Base-by-base conservation (phyloP, 1,140 invertebrate species). In the Drosophila nigrodunni region DNA sequence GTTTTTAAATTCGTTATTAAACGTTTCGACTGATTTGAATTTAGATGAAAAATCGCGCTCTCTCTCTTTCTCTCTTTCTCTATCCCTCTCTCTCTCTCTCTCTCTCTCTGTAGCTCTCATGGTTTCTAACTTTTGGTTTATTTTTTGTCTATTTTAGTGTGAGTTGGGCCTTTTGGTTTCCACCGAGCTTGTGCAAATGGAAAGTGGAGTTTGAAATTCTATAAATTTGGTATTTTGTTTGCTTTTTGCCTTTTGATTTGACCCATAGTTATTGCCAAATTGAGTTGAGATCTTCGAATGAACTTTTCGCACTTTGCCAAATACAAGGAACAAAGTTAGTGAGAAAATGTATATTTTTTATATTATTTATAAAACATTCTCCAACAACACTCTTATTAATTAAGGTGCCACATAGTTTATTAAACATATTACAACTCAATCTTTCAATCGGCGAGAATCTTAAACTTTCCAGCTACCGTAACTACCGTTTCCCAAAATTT, bases 1-100 rank as follows among this genome's bases (percentile, higher is more conserved):
- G 82, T 88, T 88, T 88, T 83, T 83, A 88, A 88, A 89, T 82
- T 80, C 67, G 80, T 88, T 88, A 89, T 89, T 89, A 88, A 88
- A 88, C 80, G 83, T 68, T 88, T 88, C 74, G 74, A 59, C 57
- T 82, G 83, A 88, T 88, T 88, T 89, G 85, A 88, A 88, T 88
- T 88, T 88, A 88, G 83, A 88, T 88, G 77, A 70, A 82, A 87
- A 69, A 71, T 72, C 55, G 15, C 35, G 43, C 44, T 18, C 34
- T n/a, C 11, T 4, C 44, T 41, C 11, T 10, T 7, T 6, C 11
- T 11, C 41, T 15, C 15, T 15, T 1, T 46, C 44, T 25, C 34
- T n/a, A 7, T 4, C 34, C 35, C 11, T 10, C 9, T 15, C 15
- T 15, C 15, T 46, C 44, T 25, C 34, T n/a, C 11, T 4, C 34